Evolutionary conservation across 2,888 invertebrate genomes (phyloP).

Genomic region (Ariolimax columbianus): DNA sequence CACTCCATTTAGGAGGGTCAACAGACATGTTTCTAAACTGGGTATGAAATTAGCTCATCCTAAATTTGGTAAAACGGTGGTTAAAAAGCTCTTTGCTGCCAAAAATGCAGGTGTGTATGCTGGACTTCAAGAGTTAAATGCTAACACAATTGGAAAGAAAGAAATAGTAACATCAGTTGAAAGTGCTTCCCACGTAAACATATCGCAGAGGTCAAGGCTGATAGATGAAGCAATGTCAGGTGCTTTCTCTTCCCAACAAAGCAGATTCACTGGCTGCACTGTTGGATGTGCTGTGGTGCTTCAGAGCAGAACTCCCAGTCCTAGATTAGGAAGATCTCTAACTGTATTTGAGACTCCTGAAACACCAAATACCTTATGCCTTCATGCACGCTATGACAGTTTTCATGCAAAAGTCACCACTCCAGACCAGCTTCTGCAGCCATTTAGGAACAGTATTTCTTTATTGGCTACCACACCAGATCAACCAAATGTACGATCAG

Average conservation of each 20-base stretch:
- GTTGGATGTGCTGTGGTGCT: not conserved
- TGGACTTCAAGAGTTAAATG: not conserved
- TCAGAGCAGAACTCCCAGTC: not conserved
- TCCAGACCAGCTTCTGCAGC: not conserved
- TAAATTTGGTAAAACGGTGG: not conserved
- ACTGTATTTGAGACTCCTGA: not conserved
- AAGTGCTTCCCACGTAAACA: not conserved
- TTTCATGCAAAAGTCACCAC: not conserved
- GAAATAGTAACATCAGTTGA: not conserved
- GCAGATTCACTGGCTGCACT: too few relatives aligned
- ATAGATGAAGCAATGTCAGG: not conserved
- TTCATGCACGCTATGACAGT: not conserved
- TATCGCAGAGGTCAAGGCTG: not conserved
- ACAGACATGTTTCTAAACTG: not conserved
- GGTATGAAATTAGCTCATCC: not conserved
- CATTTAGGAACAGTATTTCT: not conserved
- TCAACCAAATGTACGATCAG: not conserved
- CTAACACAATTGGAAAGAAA: not conserved
- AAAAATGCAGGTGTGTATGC: not conserved
- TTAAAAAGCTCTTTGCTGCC: not conserved
- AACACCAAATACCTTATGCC: not conserved
- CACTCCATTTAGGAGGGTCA: not conserved
- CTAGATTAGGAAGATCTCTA: not conserved
- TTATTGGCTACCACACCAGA: not conserved
- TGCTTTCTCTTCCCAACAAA: not conserved